phyloP scores from a whole-genome alignment of 2,888 invertebrate genomes.

The Acronicta psi region DNA sequence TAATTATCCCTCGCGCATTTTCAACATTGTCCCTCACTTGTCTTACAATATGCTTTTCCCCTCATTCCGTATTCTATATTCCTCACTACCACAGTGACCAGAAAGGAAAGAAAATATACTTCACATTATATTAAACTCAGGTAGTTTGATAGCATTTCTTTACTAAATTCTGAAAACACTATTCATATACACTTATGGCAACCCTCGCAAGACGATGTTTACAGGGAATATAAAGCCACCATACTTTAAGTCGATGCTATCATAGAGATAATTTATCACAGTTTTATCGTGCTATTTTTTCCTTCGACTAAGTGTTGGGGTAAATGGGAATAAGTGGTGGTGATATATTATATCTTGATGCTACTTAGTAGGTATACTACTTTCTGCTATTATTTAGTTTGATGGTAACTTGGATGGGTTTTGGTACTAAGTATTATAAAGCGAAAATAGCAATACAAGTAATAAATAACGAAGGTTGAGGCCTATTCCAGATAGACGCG shows the following conservation, averaged over 20 bases:
- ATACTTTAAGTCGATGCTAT: slow-evolving; percentile 77
- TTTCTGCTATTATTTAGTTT: slow-evolving; percentile 29
- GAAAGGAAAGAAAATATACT: too few relatives aligned
- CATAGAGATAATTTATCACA: slow-evolving; percentile 82
- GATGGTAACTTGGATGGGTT: not conserved
- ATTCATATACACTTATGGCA: slow-evolving; percentile 29
- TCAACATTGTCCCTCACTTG: too few relatives aligned
- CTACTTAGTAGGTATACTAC: slow-evolving; percentile 28
- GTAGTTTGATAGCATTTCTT: not conserved
- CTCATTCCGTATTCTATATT: too few relatives aligned
- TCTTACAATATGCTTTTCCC: too few relatives aligned
- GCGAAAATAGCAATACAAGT: too few relatives aligned
- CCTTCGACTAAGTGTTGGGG: slow-evolving; percentile 65
- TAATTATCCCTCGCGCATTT: too few relatives aligned
- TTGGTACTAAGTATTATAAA: too few relatives aligned
- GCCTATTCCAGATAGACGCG: too few relatives aligned
- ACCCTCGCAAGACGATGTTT: slow-evolving; percentile 44
- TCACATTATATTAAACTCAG: too few relatives aligned
- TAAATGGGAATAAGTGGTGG: slow-evolving; percentile 59
- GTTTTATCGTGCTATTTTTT: slow-evolving; percentile 75
- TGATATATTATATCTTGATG: slow-evolving; percentile 62
- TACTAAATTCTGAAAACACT: slow-evolving; percentile 8
- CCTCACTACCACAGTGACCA: too few relatives aligned
- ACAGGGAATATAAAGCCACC: slow-evolving; percentile 62
- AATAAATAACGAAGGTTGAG: too few relatives aligned